Conservation (phyloP, 2,113 vertebrate genomes). For the Parus major region DNA sequence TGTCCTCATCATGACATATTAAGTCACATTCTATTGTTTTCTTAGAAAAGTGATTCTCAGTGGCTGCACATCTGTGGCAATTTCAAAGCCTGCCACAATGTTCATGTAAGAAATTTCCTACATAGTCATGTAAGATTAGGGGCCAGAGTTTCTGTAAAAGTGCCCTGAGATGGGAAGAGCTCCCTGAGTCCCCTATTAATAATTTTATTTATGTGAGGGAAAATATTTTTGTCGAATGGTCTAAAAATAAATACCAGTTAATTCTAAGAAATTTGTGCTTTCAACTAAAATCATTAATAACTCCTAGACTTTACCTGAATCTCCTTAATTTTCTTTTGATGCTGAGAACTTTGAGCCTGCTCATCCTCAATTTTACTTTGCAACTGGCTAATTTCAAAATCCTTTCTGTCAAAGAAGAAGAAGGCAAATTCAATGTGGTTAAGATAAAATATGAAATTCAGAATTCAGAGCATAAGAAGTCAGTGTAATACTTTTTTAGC, state of each 20-base stretch:
- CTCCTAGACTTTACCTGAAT: slow-evolving; percentile 61
- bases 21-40: background rate
- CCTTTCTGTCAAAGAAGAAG: slow-evolving; percentile 75
- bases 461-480: background rate
- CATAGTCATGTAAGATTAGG: background rate
- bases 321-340: slow-evolving; percentile 85
- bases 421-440: background rate
- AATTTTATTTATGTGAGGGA: background rate
- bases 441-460: background rate
- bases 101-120: background rate
- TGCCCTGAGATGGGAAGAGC: background rate
- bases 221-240: background rate
- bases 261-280: background rate
- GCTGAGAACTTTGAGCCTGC: slow-evolving; percentile 74
- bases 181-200: background rate
- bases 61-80: background rate
- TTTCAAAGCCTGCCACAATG: background rate
- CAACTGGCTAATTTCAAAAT: slow-evolving; percentile 82
- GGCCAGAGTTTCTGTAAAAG: background rate
- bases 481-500: slow-evolving; percentile 77
- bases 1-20: background rate
- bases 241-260: background rate
- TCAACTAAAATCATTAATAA: background rate
- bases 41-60: background rate
- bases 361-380: slow-evolving; percentile 81